phyloP scores from a whole-genome alignment of 2,113 vertebrate species.

The Mirounga angustirostris region DNA sequence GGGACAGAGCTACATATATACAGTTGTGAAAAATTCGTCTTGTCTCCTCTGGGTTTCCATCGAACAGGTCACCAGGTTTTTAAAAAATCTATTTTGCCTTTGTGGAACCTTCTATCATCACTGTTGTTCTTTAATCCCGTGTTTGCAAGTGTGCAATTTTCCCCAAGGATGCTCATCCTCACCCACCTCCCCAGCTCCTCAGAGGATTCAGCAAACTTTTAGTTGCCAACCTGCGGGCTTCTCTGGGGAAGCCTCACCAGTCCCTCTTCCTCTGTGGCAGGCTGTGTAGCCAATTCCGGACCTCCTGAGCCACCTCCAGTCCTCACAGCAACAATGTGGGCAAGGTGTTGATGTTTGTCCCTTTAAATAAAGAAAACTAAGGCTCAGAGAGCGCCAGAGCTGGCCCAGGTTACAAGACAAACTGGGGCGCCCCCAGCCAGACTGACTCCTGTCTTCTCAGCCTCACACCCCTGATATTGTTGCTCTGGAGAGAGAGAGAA shows the following conservation, averaged over 20 bases:
- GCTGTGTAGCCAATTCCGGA: rapidly evolving
- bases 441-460: neutral
- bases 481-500: neutral
- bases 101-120: neutral
- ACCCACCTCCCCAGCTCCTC: neutral
- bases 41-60: neutral
- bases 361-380: neutral
- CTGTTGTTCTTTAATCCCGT: neutral
- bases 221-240: too few species aligned
- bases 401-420: neutral
- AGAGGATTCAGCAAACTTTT: neutral
- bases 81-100: neutral
- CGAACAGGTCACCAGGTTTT: neutral
- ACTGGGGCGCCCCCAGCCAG: neutral
- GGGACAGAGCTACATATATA: neutral
- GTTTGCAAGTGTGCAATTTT: neutral
- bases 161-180: rapidly evolving
- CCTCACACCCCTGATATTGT: too few species aligned
- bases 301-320: neutral
- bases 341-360: neutral
- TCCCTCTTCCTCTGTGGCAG: neutral
- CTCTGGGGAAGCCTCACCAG: neutral
- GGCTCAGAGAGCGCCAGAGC: neutral
- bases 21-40: neutral
- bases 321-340: too few species aligned